Evolutionary conservation across 2,113 vertebrate species (phyloP).

Genomic region (Cyprinus carpio): DNA sequence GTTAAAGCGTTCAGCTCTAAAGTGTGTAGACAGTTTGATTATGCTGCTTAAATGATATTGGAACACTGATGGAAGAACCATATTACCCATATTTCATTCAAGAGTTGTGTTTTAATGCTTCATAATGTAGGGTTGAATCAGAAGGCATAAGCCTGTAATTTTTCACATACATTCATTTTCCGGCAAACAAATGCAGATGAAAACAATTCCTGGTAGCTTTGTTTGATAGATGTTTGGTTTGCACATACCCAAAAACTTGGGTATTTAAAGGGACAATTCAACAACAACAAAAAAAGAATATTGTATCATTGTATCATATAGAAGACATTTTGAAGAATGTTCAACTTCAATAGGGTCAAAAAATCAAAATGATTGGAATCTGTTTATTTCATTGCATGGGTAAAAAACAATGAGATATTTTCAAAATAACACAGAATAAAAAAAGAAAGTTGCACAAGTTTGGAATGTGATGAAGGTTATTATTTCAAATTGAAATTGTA

Average conservation of each 20-base stretch:
- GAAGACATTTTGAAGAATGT: too few species aligned
- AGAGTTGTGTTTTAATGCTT: background rate
- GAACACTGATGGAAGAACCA: slow-evolving; percentile 25
- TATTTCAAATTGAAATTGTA: too few species aligned
- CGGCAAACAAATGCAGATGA: background rate
- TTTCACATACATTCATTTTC: background rate
- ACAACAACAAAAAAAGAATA: background rate
- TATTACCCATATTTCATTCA: slow-evolving; percentile 17
- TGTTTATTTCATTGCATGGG: too few species aligned
- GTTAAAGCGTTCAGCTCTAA: slow-evolving; percentile 52
- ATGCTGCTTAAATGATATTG: slow-evolving; percentile 32
- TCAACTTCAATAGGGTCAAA: too few species aligned
- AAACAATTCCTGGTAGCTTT: background rate
- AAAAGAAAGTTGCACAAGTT: too few species aligned
- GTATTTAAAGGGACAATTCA: background rate
- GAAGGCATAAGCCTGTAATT: background rate
- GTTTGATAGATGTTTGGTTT: background rate
- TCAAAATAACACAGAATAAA: too few species aligned
- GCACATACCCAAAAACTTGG: too few species aligned
- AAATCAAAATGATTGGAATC: too few species aligned
- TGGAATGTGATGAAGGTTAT: too few species aligned
- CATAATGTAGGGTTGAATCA: slow-evolving; percentile 12
- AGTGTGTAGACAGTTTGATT: slow-evolving; percentile 41
- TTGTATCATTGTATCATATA: background rate
- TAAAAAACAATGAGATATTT: too few species aligned